Base-by-base conservation (phyloP, 2,888 invertebrate genomes). In the Apantesis nais region DNA sequence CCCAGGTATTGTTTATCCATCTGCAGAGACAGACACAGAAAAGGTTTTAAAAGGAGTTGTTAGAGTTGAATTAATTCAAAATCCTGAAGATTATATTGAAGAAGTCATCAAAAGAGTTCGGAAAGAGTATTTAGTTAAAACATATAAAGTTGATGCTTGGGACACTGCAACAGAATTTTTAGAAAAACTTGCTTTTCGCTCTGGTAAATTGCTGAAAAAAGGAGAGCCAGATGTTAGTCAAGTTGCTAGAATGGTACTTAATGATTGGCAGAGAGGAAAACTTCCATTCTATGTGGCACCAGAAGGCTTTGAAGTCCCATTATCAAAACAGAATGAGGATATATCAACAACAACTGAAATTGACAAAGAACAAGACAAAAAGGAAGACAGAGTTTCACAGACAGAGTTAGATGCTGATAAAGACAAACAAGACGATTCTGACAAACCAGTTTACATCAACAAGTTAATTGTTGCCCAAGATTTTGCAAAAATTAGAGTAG, bases 221-320 rank as follows among this genome's bases (percentile, higher is more conserved):
- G 99, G 99, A n/a, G 99, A 99, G 88, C 99, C 99, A 16, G 99
- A 99, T 93, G 94, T 99, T 31, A 94, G 96, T 66, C 97, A 97
- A 74, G 97, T 98, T 1, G 97, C 99, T 0, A 97, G 98, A 89
- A 99, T 99, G 98, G 97, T 99, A 16, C 96, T 99, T 3, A 99
- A 99, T 94, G 99, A 99, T 91, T 99, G 99, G 98, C 99, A 99
- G 93, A 96, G 99, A 85, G 99, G 99, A 9, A 99, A 99, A 92
- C 93, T 99, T 68, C 99, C 99, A 0, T 99, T 98, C 92, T 99
- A 98, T 95, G 97, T 98, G 8, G 96, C 97, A 63, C 99, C 99
- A 25, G 97, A 97, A 80, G 98, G 97, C 2, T 98, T 96, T 92
- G 97, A 97, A 90, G 92, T 96, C 66, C 97, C 98, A 4, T 90